phyloP scores from a whole-genome alignment of 2,113 vertebrate genomes.

The Boulengeromyrus knoepffleri region DNA sequence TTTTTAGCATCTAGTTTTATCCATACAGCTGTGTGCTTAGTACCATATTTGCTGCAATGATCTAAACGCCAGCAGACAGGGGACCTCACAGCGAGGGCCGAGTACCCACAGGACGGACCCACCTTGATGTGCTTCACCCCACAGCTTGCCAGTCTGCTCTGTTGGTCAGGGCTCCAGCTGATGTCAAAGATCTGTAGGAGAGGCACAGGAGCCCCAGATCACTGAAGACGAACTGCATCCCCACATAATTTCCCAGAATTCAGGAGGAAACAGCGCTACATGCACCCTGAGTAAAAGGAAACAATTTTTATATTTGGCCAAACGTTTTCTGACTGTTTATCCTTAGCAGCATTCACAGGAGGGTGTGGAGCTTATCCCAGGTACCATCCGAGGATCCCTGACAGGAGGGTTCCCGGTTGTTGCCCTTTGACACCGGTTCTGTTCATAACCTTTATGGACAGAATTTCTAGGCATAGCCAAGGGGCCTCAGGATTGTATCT shows the following conservation, averaged over 20 bases:
- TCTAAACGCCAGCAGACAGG: background rate
- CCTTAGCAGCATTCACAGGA: background rate
- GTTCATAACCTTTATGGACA: no score
- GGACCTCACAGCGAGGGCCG: background rate
- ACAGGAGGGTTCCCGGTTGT: no score
- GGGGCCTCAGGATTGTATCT: background rate
- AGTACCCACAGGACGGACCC: conserved; percentile 29
- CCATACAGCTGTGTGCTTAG: background rate
- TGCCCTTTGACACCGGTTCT: no score
- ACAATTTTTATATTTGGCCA: background rate
- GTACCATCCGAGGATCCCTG: no score
- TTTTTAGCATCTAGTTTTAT: no score
- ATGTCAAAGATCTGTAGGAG: conserved; percentile 86
- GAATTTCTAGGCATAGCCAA: background rate
- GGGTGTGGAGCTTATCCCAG: background rate
- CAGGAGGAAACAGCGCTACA: background rate
- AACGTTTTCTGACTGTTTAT: background rate
- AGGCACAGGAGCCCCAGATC: background rate
- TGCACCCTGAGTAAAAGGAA: background rate
- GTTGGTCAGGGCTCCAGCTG: conserved; percentile 83
- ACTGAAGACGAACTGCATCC: background rate
- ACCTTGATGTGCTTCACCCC: conserved; percentile 99
- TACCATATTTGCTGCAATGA: background rate
- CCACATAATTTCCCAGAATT: background rate
- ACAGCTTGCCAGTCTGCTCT: conserved; percentile 84